Conservation (phyloP, 2,888 invertebrate species). For the Lucinisca nassula region DNA sequence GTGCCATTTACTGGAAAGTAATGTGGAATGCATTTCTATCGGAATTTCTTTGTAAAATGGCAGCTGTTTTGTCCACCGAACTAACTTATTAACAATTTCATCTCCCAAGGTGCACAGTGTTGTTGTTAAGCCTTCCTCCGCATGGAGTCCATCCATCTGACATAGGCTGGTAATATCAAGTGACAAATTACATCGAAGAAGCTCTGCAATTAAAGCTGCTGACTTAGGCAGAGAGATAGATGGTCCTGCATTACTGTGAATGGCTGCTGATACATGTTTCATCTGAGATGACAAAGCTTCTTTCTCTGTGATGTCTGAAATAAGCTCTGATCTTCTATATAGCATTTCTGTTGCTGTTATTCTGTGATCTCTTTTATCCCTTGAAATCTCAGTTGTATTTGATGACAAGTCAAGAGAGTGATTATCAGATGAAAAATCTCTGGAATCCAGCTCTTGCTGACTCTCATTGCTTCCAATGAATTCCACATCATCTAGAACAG, state of each 20-base stretch:
- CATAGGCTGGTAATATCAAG: conserved; percentile 77
- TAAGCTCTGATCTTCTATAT: neutral
- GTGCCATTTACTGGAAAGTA: conserved; percentile 99
- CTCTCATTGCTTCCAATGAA: neutral
- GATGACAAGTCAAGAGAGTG: too few species aligned
- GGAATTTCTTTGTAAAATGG: conserved; percentile 99
- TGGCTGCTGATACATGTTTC: neutral
- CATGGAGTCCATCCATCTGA: conserved; percentile 72
- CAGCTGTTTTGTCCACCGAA: conserved; percentile 99
- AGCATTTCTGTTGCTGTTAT: neutral
- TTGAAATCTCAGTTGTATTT: too few species aligned
- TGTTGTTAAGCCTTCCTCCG: conserved; percentile 92
- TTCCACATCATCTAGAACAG: neutral
- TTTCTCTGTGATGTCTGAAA: neutral
- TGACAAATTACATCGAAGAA: conserved; percentile 74
- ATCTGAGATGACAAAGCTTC: neutral
- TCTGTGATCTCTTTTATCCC: too few species aligned
- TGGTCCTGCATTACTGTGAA: neutral
- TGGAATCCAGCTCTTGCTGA: neutral
- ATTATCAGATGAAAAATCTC: too few species aligned
- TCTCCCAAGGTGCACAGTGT: conserved; percentile 97
- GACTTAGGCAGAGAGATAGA: neutral
- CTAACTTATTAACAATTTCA: conserved; percentile 99
- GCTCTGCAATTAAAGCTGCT: conserved; percentile 64
- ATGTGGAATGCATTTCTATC: conserved; percentile 95